phyloP scores from a whole-genome alignment of 2,797 vertebrate species.

The Myotis vivesi region DNA sequence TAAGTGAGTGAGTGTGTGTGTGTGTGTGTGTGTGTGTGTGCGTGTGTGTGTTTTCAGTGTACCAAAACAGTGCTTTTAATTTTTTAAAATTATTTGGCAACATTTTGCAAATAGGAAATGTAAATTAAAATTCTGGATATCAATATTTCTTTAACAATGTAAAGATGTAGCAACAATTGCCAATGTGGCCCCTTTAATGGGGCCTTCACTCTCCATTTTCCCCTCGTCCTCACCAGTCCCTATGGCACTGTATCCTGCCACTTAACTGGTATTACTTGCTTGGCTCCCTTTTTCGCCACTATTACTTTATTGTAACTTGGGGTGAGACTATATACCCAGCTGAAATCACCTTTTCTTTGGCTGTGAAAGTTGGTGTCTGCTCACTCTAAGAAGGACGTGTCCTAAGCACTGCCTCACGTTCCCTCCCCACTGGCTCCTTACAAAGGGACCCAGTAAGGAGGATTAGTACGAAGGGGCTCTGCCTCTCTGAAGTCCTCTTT shows the following conservation, averaged over 20 bases:
- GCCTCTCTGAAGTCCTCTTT: background rate
- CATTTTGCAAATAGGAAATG: background rate
- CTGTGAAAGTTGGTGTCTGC: background rate
- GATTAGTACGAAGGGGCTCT: background rate
- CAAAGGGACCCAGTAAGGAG: background rate
- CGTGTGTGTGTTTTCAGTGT: background rate
- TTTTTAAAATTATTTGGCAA: background rate
- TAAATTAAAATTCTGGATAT: background rate
- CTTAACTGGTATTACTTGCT: background rate
- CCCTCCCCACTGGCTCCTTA: background rate
- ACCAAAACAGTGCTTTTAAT: background rate
- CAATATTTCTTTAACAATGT: slow-evolving; percentile 24
- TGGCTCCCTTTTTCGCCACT: background rate
- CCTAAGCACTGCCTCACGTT: no score
- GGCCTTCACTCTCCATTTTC: background rate
- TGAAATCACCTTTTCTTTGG: background rate
- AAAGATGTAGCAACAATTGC: background rate
- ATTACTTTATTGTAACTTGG: background rate
- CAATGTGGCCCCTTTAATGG: no score
- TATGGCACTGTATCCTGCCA: background rate
- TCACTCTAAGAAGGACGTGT: background rate
- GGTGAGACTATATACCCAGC: background rate
- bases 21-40: background rate
- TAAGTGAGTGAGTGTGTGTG: background rate
- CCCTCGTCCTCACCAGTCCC: background rate